These are phyloP conservation scores for Zoanthus sansibaricus DNA, from an alignment of 92 coral and sea anemone genomes.

Conservation along the genomic window DNA sequence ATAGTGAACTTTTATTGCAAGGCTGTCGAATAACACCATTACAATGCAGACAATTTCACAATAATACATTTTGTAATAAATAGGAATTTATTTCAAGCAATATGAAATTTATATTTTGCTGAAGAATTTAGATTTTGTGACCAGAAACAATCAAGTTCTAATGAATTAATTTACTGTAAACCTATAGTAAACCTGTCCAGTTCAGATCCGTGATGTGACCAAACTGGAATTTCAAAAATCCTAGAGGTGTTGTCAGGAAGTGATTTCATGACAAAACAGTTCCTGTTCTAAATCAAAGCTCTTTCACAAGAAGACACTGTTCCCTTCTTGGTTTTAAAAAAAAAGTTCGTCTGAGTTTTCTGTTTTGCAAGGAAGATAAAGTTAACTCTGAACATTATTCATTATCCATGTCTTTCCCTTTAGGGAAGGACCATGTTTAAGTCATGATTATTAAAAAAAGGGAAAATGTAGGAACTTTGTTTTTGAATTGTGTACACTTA, in stretches of 20 bases:
- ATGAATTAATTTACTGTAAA: not conserved
- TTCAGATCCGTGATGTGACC: not conserved
- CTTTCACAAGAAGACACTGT: not conserved
- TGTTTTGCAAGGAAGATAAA: no score
- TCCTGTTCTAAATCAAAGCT: not conserved
- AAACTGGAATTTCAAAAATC: conserved; percentile 15
- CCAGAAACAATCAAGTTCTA: not conserved
- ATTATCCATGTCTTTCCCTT: no score
- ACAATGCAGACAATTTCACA: no score
- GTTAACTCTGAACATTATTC: no score
- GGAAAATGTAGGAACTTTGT: no score
- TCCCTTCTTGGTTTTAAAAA: not conserved
- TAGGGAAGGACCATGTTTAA: no score
- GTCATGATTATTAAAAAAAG: no score
- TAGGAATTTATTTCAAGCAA: not conserved
- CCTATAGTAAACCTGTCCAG: not conserved
- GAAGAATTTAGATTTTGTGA: not conserved
- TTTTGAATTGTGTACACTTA: no score
- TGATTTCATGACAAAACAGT: not conserved
- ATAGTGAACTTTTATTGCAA: no score
- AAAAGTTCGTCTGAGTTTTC: not conserved
- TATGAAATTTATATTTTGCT: not conserved
- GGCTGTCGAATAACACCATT: no score
- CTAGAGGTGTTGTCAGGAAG: conserved; percentile 29
- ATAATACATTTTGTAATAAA: not conserved